Evolutionary conservation across 2,113 vertebrate genomes (phyloP).

Genomic region (Oncorhynchus kisutch): DNA sequence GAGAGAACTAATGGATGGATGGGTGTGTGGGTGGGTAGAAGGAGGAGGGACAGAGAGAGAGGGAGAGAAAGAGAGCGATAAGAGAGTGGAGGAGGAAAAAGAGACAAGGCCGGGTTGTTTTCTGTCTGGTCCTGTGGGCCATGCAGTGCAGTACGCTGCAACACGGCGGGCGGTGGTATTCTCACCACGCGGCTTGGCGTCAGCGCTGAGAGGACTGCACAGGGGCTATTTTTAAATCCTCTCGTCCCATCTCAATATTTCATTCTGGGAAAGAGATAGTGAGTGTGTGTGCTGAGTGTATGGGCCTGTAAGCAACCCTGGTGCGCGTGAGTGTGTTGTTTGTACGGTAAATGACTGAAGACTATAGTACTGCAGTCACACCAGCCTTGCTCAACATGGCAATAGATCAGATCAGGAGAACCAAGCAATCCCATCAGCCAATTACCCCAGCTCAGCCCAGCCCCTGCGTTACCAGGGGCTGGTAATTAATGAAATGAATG

Average conservation of each 20-base stretch:
- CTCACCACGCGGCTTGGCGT: neutral
- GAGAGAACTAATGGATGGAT: neutral
- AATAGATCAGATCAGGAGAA: no score
- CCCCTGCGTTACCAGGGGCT: no score
- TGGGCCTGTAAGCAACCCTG: neutral
- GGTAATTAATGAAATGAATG: no score
- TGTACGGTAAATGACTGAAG: no score
- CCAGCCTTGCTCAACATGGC: no score
- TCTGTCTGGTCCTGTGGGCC: neutral
- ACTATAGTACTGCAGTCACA: no score
- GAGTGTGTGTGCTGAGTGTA: neutral
- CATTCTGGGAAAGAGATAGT: neutral
- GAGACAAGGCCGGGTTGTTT: neutral
- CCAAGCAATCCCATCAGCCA: no score
- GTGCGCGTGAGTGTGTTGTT: neutral
- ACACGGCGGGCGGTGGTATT: neutral
- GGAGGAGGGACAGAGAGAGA: neutral
- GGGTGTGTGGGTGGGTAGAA: neutral
- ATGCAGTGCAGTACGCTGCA: neutral
- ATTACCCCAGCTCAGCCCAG: no score
- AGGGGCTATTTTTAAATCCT: neutral
- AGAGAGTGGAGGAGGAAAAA: neutral
- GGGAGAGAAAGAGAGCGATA: neutral
- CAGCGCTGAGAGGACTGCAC: neutral
- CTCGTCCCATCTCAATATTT: conserved; percentile 2